Evolutionary conservation across 2,113 vertebrate genomes (phyloP).

Genomic region (Columba livia): DNA sequence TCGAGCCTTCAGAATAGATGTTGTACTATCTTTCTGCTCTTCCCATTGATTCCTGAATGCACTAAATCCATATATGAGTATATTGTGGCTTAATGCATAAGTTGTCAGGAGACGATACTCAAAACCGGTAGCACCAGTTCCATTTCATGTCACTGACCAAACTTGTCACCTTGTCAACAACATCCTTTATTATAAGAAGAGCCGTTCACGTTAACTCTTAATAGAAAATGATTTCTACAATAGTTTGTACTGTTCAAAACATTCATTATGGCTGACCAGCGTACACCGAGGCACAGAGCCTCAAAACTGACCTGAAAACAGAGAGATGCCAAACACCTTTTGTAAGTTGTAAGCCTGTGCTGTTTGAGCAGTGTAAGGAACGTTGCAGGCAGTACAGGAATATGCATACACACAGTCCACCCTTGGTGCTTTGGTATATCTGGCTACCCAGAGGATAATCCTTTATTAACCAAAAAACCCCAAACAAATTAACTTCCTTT

Average conservation of each 20-base stretch:
- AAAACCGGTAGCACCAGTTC: conserved; percentile 10
- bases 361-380: background rate
- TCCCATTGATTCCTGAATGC: background rate
- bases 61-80: background rate
- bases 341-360: background rate
- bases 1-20: background rate
- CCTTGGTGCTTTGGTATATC: background rate
- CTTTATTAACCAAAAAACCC: background rate
- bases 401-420: background rate
- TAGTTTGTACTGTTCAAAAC: background rate
- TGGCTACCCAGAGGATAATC: background rate
- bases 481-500: background rate
- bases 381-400: background rate
- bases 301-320: background rate
- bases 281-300: background rate
- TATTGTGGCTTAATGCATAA: background rate
- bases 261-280: background rate
- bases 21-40: background rate
- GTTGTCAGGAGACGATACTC: background rate
- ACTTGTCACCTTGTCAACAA: background rate
- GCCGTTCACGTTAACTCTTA: background rate
- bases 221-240: background rate
- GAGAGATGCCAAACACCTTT: background rate
- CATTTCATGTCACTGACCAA: background rate
- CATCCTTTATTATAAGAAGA: background rate